Evolutionary conservation across 2,113 vertebrate genomes (phyloP), one percentile per base, ranked within the genome.

Genomic region (Ancistrus triradiatus): DNA sequence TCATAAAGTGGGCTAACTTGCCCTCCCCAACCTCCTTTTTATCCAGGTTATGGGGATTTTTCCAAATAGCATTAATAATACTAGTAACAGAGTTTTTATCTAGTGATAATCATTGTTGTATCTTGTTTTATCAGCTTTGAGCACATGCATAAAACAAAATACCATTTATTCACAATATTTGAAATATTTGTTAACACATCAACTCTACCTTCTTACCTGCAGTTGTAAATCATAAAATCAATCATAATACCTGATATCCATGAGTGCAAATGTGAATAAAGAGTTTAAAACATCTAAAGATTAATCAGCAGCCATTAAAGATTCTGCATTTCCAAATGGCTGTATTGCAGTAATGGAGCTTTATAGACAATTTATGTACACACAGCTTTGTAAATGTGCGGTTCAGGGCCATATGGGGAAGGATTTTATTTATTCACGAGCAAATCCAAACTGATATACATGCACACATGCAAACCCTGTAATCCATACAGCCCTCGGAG

Each of bases 391-490:
- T 4, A 5, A 6, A 1, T 25, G 33, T 62, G 25, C 31, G 17
- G 27, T n/a, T 14, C 9, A 25, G 55, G 49, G 66, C 62, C 74
- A 69, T 66, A 69, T 74, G 44, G 50, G 25, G n/a, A n/a, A n/a
- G n/a, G n/a, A n/a, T n/a, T n/a, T n/a, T n/a, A n/a, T n/a, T n/a
- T n/a, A n/a, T n/a, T n/a, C n/a, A 21, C 31, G 62, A 42, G 18
- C 6, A 13, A 19, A 57, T 47, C 61, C 51, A 38, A 38, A 67
- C 46, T 17, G 67, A 72, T 63, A 71, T 59, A 71, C 87, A 87
- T 88, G 87, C 87, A 86, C 74, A 81, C 87, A 87, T 88, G 87
- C 87, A 84, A 66, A 15, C 48, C 76, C 65, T 22, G 35, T 4
- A 28, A 22, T 73, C 82, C 78, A 81, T 82, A 78, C 81, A 81